These are phyloP conservation scores for Lepus europaeus DNA, from an alignment of 2,113 vertebrate genomes.

Conservation along the genomic window DNA sequence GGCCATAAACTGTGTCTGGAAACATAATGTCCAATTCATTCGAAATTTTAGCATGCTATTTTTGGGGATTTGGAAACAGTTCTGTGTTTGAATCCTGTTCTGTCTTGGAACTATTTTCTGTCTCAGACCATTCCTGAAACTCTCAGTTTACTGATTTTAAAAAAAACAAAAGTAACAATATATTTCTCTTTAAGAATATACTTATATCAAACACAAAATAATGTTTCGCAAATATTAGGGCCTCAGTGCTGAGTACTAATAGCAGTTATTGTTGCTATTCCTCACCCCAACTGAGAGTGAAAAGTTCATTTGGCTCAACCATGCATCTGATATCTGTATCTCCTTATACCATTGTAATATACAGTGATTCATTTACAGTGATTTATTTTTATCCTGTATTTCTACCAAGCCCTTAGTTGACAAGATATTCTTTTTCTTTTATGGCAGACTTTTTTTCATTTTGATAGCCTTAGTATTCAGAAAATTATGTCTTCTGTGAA, in stretches of 20 bases:
- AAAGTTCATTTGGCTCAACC: background rate
- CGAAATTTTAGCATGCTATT: background rate
- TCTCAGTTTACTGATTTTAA: conserved; percentile 22
- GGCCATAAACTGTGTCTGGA: background rate
- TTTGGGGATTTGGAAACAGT: background rate
- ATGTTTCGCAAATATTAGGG: background rate
- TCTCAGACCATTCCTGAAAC: background rate
- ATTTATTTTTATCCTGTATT: background rate
- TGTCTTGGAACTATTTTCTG: background rate
- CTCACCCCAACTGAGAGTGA: background rate
- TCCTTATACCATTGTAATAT: background rate
- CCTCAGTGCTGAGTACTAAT: background rate
- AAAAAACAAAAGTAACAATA: background rate
- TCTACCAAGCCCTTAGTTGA: background rate
- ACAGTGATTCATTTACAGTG: background rate
- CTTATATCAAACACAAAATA: background rate
- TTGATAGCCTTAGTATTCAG: background rate
- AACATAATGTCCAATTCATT: background rate
- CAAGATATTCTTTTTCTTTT: background rate
- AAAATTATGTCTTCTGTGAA: conserved; percentile 1
- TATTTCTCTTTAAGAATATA: too few species aligned
- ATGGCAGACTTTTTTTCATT: background rate
- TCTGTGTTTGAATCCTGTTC: background rate
- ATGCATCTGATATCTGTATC: background rate
- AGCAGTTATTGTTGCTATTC: background rate